A percentile compares a stretch with the other conserved stretches of the same genome.
Conservation (phyloP, 2,797 vertebrate species). For the Botia kubotai region DNA sequence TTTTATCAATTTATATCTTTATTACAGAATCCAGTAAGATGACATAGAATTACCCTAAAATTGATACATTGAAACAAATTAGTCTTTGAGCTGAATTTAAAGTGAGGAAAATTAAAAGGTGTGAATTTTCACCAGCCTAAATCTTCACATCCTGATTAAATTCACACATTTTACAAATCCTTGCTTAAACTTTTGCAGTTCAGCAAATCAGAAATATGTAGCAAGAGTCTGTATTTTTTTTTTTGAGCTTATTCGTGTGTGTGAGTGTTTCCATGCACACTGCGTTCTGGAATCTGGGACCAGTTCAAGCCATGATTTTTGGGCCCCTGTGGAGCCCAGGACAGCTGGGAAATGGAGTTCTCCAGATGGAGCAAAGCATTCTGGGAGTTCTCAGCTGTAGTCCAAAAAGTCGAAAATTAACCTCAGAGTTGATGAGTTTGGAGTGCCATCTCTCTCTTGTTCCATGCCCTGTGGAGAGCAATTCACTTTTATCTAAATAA, state of each 20-base stretch:
- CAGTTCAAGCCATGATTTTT: not conserved
- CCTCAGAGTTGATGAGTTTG: too few relatives aligned
- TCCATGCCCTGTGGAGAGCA: slow-evolving; percentile 24
- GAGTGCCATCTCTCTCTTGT: not conserved
- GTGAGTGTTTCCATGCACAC: not conserved
- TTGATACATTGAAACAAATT: not conserved
- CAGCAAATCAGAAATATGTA: not conserved
- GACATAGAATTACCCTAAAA: too few relatives aligned
- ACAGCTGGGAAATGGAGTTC: slow-evolving; percentile 37
- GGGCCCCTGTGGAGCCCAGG: not conserved
- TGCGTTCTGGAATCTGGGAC: not conserved
- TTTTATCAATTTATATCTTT: not conserved
- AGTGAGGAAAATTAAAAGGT: not conserved
- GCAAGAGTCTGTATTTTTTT: not conserved
- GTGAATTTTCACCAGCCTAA: not conserved
- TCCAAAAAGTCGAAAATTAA: slow-evolving; percentile 27
- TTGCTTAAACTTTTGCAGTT: not conserved
- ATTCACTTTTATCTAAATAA: slow-evolving; percentile 51
- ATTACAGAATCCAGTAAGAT: not conserved
- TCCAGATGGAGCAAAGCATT: not conserved
- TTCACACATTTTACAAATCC: slow-evolving; percentile 2
- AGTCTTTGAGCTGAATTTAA: not conserved
- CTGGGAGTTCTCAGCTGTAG: slow-evolving; percentile 11
- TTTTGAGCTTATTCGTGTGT: not conserved
- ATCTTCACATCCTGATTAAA: slow-evolving; percentile 1